Percentiles rank a stretch among this genome's conserved stretches.
phyloP scores from a whole-genome alignment of 1,140 invertebrate genomes.

The Tetragonula clypearis region DNA sequence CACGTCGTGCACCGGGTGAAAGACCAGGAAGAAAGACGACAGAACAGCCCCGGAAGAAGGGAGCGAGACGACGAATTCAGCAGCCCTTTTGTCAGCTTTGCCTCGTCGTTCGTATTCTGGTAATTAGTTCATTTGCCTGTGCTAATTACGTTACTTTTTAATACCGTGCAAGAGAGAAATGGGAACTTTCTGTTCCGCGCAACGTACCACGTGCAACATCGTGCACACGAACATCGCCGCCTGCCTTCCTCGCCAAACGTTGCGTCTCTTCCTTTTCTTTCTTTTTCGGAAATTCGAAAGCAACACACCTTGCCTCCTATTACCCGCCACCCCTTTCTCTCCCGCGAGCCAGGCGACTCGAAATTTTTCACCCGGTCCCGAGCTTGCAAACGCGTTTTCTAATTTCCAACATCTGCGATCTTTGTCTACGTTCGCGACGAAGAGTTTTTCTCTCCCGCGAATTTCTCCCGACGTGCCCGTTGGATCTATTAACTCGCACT shows the following conservation, averaged over 20 bases:
- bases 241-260: not conserved
- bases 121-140: slow-evolving; percentile 80
- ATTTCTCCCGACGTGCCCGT: not conserved
- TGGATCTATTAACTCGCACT: not conserved
- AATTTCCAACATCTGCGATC: not conserved
- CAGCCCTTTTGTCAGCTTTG: slow-evolving; percentile 72
- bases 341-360: not conserved
- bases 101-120: slow-evolving; percentile 77
- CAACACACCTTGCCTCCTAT: slow-evolving; percentile 25
- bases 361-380: slow-evolving; percentile 27
- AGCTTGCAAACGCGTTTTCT: not conserved
- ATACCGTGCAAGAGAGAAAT: slow-evolving; percentile 65
- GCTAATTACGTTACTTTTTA: slow-evolving; percentile 79
- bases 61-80: slow-evolving; percentile 42
- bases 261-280: not conserved
- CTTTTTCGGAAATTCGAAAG: slow-evolving; percentile 42
- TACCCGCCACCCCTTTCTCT: slow-evolving; percentile 29
- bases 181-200: not conserved
- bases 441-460: too few relatives aligned
- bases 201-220: too few relatives aligned
- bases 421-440: not conserved
- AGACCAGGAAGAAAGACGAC: slow-evolving; percentile 34
- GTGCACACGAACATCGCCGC: not conserved
- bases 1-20: slow-evolving; percentile 12
- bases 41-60: slow-evolving; percentile 24